Evolutionary conservation across 2,797 vertebrate genomes (phyloP).

Genomic region (Pteropus rufus): DNA sequence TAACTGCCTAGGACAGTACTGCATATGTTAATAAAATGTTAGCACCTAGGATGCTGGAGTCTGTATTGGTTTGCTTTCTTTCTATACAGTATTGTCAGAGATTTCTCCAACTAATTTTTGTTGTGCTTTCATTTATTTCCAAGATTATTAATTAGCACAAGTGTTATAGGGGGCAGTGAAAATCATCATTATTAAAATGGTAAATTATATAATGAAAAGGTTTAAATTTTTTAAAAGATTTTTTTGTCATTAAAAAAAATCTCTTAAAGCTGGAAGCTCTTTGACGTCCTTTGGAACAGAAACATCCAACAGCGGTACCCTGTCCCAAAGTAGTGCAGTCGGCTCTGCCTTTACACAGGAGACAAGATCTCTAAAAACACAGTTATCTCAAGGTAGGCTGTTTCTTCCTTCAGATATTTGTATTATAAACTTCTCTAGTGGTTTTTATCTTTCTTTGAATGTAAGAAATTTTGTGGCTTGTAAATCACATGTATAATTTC

Average conservation of each 20-base stretch:
- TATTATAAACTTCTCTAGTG: neutral
- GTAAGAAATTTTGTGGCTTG: slow-evolving; percentile 6
- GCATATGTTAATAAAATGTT: neutral
- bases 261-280: slow-evolving; percentile 85
- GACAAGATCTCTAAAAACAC: slow-evolving; percentile 84
- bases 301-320: slow-evolving; percentile 79
- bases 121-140: neutral
- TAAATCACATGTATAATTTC: slow-evolving; percentile 26
- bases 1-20: neutral
- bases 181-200: neutral
- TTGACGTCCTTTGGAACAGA: slow-evolving; percentile 87
- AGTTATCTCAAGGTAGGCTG: slow-evolving; percentile 89
- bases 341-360: slow-evolving; percentile 86
- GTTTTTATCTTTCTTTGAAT: slow-evolving; percentile 48
- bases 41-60: neutral
- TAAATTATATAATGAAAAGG: neutral
- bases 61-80: neutral
- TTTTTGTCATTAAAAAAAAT: slow-evolving; percentile 41
- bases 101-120: slow-evolving; percentile 29
- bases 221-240: neutral
- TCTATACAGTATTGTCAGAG: neutral
- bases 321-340: slow-evolving; percentile 85
- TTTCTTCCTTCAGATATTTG: neutral
- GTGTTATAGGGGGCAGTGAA: neutral
- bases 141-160: neutral